Evolutionary conservation across 2,888 invertebrate genomes (phyloP).

Genomic region (Plagodis dolabraria): DNA sequence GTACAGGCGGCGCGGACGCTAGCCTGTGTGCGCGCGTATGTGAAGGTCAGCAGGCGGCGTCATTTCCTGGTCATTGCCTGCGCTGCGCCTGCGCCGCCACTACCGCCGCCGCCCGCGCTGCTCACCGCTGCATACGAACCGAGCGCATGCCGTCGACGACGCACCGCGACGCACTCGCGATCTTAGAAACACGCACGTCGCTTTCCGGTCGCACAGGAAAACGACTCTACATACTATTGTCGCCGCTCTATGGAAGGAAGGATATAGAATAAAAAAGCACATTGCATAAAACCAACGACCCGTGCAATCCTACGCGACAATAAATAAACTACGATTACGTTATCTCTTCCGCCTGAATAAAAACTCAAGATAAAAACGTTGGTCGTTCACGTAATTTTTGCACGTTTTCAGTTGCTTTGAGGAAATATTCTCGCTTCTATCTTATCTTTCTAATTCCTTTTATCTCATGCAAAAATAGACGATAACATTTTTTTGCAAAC

Average conservation of each 20-base stretch:
- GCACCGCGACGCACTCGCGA: slow-evolving; percentile 47
- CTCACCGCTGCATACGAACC: slow-evolving; percentile 46
- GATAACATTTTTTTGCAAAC: slow-evolving; percentile 54
- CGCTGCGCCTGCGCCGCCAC: slow-evolving; percentile 57
- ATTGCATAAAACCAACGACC: slow-evolving; percentile 32
- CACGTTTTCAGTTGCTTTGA: slow-evolving; percentile 63
- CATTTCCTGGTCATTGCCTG: slow-evolving; percentile 84
- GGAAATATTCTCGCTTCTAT: slow-evolving; percentile 64
- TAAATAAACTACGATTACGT: slow-evolving; percentile 39
- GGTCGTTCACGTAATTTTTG: slow-evolving; percentile 47
- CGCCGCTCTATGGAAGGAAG: slow-evolving; percentile 51
- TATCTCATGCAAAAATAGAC: slow-evolving; percentile 59
- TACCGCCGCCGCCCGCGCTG: neutral
- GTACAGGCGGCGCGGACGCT: slow-evolving; percentile 43
- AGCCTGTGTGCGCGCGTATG: slow-evolving; percentile 49
- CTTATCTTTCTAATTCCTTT: slow-evolving; percentile 66
- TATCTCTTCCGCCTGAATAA: slow-evolving; percentile 61
- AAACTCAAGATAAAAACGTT: slow-evolving; percentile 44
- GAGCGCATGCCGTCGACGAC: too few species aligned
- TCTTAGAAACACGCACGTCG: slow-evolving; percentile 64
- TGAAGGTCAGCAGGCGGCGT: slow-evolving; percentile 82
- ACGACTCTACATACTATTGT: slow-evolving; percentile 59
- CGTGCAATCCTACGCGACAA: slow-evolving; percentile 36
- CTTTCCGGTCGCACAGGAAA: slow-evolving; percentile 77
- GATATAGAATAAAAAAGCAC: slow-evolving; percentile 49